A percentile compares a stretch with the other conserved stretches of the same genome.
Evolutionary conservation across 2,888 invertebrate genomes (phyloP).

Genomic region (Habroteleia sp.): DNA sequence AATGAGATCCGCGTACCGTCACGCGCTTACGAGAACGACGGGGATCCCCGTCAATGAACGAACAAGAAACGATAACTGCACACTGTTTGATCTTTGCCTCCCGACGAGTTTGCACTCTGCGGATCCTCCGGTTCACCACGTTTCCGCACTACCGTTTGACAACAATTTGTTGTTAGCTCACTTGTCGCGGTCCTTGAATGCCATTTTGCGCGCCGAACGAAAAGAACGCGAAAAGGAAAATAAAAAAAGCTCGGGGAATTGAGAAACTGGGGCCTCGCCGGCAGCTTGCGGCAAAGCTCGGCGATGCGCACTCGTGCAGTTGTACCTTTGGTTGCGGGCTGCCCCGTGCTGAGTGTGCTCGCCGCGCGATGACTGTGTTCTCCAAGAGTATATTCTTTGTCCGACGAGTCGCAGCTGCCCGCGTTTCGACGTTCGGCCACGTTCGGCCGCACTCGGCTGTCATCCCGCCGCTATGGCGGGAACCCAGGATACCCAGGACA

Average conservation of each 20-base stretch:
- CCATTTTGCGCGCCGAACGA: slow-evolving; percentile 14
- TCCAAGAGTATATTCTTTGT: slow-evolving; percentile 79
- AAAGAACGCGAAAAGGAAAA: slow-evolving; percentile 27
- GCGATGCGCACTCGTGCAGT: slow-evolving; percentile 64
- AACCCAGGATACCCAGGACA: slow-evolving; percentile 78
- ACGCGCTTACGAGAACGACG: slow-evolving; percentile 61
- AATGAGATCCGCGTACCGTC: slow-evolving; percentile 63
- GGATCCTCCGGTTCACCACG: slow-evolving; percentile 47
- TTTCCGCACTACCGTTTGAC: slow-evolving; percentile 53
- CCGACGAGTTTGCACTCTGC: slow-evolving; percentile 43
- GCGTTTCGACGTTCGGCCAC: slow-evolving; percentile 77
- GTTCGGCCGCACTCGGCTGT: slow-evolving; percentile 76
- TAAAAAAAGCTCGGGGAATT: slow-evolving; percentile 20
- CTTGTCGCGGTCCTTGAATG: slow-evolving; percentile 27
- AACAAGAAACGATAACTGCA: slow-evolving; percentile 56
- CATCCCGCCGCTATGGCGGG: slow-evolving; percentile 79
- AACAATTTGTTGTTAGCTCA: slow-evolving; percentile 2
- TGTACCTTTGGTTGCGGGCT: slow-evolving; percentile 81
- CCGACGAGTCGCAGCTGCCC: slow-evolving; percentile 80
- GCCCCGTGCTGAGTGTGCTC: slow-evolving; percentile 80
- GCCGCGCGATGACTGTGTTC: slow-evolving; percentile 80
- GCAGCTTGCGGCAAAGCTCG: slow-evolving; percentile 48
- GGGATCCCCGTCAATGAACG: slow-evolving; percentile 64
- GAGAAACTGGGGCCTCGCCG: slow-evolving; percentile 33
- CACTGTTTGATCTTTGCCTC: slow-evolving; percentile 46